Evolutionary conservation across 2,113 vertebrate species (phyloP).

Genomic region (Corynorhinus townsendii): DNA sequence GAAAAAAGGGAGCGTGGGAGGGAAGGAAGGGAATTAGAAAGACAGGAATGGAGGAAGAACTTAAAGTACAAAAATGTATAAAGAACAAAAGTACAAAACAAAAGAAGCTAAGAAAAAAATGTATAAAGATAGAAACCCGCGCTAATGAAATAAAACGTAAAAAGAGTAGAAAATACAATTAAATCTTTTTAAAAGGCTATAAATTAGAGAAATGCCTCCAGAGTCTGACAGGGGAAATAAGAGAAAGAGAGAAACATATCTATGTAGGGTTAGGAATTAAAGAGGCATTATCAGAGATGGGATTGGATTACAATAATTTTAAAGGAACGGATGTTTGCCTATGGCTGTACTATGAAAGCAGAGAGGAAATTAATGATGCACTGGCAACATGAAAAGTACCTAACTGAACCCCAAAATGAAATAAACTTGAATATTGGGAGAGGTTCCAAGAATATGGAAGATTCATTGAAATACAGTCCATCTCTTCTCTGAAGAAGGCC

Average conservation of each 20-base stretch:
- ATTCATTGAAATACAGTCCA: neutral
- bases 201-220: neutral
- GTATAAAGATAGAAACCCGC: neutral
- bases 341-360: neutral
- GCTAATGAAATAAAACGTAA: neutral
- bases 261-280: neutral
- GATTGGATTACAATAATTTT: neutral
- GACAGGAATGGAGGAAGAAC: too few relatives aligned
- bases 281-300: neutral
- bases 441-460: neutral
- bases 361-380: neutral
- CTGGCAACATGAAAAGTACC: neutral
- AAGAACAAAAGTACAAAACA: neutral
- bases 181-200: neutral
- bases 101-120: neutral
- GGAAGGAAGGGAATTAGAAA: neutral
- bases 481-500: neutral
- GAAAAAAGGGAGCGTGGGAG: neutral
- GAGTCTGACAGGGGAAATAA: neutral
- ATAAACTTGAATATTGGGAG: neutral
- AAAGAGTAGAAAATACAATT: neutral
- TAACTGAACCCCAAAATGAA: neutral
- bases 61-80: neutral
- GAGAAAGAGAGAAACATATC: neutral
- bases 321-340: too few relatives aligned